These are phyloP conservation scores for Incurvaria masculella DNA, from an alignment of 2,888 invertebrate genomes.

Conservation along the genomic window DNA sequence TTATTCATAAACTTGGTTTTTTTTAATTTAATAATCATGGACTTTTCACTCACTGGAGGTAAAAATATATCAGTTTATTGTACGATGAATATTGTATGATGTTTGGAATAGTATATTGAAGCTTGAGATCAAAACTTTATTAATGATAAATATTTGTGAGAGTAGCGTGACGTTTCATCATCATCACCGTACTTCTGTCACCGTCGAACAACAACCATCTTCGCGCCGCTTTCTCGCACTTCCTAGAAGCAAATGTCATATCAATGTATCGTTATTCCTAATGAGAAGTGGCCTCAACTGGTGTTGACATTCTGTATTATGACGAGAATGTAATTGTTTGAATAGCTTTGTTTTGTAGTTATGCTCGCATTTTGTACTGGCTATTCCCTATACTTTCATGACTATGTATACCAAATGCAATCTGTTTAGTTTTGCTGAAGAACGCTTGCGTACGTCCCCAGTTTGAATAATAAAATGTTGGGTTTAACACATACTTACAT, in stretches of 20 bases:
- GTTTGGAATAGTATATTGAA: not conserved
- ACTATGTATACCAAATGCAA: too few relatives aligned
- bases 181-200: not conserved
- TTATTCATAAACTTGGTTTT: not conserved
- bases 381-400: too few relatives aligned
- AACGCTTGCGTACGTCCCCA: too few relatives aligned
- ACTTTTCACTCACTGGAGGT: too few relatives aligned
- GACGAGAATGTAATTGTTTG: not conserved
- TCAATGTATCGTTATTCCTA: not conserved
- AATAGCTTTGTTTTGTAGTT: not conserved
- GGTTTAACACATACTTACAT: not conserved
- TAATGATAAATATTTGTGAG: not conserved
- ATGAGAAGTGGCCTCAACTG: not conserved
- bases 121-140: too few relatives aligned
- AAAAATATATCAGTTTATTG: not conserved
- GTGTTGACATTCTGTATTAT: not conserved
- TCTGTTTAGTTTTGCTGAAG: too few relatives aligned
- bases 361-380: too few relatives aligned
- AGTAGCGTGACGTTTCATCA: not conserved
- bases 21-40: too few relatives aligned
- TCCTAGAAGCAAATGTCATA: not conserved
- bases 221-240: not conserved
- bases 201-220: not conserved
- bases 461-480: too few relatives aligned
- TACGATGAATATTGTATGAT: not conserved